Conservation (phyloP, 2,888 invertebrate species). For the Eilema caniola region DNA sequence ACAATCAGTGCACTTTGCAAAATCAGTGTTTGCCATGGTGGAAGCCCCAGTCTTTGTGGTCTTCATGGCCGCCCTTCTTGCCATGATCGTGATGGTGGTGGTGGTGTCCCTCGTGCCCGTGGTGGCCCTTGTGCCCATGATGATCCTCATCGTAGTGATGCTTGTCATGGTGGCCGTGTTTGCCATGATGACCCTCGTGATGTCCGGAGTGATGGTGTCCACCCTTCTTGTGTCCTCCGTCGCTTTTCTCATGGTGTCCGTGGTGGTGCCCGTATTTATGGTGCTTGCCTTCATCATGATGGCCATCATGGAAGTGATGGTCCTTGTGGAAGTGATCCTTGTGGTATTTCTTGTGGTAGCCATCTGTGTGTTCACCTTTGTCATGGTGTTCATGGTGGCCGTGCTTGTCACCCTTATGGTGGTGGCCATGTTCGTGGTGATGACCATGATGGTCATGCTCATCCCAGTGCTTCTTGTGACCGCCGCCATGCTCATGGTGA, state of each 20-base stretch:
- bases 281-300: slow-evolving; percentile 93
- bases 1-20: slow-evolving; percentile 41
- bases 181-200: slow-evolving; percentile 92
- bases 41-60: slow-evolving; percentile 91
- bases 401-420: slow-evolving; percentile 92
- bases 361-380: slow-evolving; percentile 93
- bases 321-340: slow-evolving; percentile 96
- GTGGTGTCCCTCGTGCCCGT: slow-evolving; percentile 92
- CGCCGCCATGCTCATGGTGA: slow-evolving; percentile 91
- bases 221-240: slow-evolving; percentile 93
- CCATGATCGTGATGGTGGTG: slow-evolving; percentile 91
- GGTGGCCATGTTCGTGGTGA: slow-evolving; percentile 92
- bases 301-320: slow-evolving; percentile 95
- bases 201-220: slow-evolving; percentile 92
- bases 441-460: slow-evolving; percentile 91
- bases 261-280: slow-evolving; percentile 93
- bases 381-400: slow-evolving; percentile 95
- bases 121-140: slow-evolving; percentile 93
- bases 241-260: slow-evolving; percentile 90
- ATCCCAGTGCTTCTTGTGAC: slow-evolving; percentile 93
- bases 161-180: slow-evolving; percentile 93
- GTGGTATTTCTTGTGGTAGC: slow-evolving; percentile 94
- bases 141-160: slow-evolving; percentile 93
- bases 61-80: slow-evolving; percentile 92
- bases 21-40: slow-evolving; percentile 84